Base-by-base conservation (phyloP, 2,888 invertebrate species). In the Erynnis tages region DNA sequence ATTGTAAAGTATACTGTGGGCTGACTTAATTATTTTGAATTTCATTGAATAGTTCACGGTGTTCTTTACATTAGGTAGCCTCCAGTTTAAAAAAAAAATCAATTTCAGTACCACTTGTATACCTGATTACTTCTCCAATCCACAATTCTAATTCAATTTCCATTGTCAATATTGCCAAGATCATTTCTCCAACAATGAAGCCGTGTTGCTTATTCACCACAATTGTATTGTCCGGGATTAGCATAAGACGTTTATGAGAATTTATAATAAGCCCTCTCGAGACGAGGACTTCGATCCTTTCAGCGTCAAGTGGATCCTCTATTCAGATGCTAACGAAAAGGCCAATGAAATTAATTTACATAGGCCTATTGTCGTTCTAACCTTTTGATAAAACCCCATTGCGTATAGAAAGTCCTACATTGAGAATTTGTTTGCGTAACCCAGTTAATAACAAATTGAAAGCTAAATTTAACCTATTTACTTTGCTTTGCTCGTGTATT, bases 331-430 rank as follows among this genome's bases (percentile, higher is more conserved):
- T 66, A 73, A 76, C 67, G 72, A 74, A 82, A 81, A 77, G 76
- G 78, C 70, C 67, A 63, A 65, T 68, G 74, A 78, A 82, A 80
- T 82, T 82, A 83, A 86, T 86, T 85, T 82, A 75, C 82, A 82
- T 79, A 74, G 75, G 62, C 23, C 73, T 67, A 78, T 80, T 83
- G 78, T 82, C 35, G 7, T 61, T 57, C 69, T 63, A 69, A 66
- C 65, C 77, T 78, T 82, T 79, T 79, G 77, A 81, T 77, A 73
- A 79, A 79, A 73, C 73, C 66, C 55, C 66, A 54, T 58, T 66
- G 13, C 8, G 13, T 21, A 5, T 27, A 13, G n/a, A n/a, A n/a
- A n/a, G 14, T 10, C 17, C 1, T 41, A 10, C 38, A 3, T 29
- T 65, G 56, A 69, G 67, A 66, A 62, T 56, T 63, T 63, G 48